phyloP scores from a whole-genome alignment of 2,113 vertebrate genomes.

The Xenus cinereus region DNA sequence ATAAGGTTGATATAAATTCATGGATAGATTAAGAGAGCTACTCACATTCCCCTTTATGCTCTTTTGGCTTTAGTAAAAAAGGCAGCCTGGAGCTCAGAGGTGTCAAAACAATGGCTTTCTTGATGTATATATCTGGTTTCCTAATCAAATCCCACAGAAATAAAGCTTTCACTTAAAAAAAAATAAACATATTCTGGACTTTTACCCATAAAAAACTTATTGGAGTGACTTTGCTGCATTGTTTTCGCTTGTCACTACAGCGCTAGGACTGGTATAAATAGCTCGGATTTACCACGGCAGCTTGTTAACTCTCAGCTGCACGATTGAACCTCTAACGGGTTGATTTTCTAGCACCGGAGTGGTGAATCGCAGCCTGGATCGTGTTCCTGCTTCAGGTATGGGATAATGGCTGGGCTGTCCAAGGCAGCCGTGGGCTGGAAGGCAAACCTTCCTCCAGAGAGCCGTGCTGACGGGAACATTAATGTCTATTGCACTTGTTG shows the following conservation, averaged over 20 bases:
- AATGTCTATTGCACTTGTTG: not conserved
- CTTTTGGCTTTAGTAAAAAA: not conserved
- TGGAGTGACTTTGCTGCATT: not conserved
- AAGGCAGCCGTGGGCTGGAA: not conserved
- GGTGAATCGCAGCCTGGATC: not conserved
- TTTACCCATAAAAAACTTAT: not conserved
- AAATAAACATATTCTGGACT: not conserved
- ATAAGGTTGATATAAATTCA: not conserved
- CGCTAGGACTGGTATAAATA: not conserved
- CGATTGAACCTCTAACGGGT: fast-evolving
- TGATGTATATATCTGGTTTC: not conserved
- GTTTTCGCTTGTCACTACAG: not conserved
- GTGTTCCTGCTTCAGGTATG: not conserved
- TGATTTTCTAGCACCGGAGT: not conserved
- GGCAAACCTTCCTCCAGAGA: not conserved
- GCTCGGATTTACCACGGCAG: not conserved
- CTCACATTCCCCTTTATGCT: not conserved
- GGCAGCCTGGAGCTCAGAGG: not conserved
- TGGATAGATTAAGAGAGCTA: not conserved
- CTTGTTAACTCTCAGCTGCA: not conserved
- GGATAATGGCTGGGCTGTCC: not conserved
- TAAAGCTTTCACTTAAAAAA: not conserved
- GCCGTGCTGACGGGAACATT: not conserved
- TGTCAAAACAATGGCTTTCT: not conserved
- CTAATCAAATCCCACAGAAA: not conserved